A percentile compares a stretch with the other conserved stretches of the same genome.
Conservation (phyloP, 2,888 invertebrate genomes). For the Junonia oenone region DNA sequence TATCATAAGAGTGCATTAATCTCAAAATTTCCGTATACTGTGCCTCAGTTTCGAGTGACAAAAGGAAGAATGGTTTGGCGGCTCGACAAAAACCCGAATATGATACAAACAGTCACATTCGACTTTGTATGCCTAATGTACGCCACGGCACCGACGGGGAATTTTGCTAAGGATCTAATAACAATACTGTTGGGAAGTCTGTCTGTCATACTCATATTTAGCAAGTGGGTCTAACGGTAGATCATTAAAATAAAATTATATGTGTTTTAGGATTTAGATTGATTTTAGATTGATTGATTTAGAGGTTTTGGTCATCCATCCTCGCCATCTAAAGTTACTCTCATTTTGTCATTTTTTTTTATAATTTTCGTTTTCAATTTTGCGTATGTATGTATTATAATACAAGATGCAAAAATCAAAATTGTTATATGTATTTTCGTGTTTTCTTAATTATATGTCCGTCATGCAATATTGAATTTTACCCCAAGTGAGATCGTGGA, state of each 20-base stretch:
- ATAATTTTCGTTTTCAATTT: not conserved
- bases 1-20: too few species aligned
- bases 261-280: not conserved
- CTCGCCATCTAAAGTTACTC: too few species aligned
- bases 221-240: too few species aligned
- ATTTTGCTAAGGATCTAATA: slow-evolving; percentile 27
- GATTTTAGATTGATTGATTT: not conserved
- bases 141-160: slow-evolving; percentile 12
- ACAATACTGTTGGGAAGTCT: slow-evolving; percentile 26
- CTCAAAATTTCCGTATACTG: slow-evolving; percentile 24
- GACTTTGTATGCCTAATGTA: slow-evolving; percentile 23
- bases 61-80: slow-evolving; percentile 35
- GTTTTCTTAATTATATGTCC: too few species aligned
- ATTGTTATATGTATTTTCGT: too few species aligned
- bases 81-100: slow-evolving; percentile 20
- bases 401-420: too few species aligned
- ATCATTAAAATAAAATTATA: too few species aligned
- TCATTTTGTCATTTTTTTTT: too few species aligned
- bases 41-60: slow-evolving; percentile 24
- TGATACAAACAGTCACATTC: slow-evolving; percentile 18
- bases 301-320: too few species aligned
- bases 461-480: too few species aligned
- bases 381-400: not conserved
- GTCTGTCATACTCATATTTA: not conserved
- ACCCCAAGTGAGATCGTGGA: too few species aligned